Percentiles rank a stretch among this genome's conserved stretches.
phyloP scores from a whole-genome alignment of 2,113 vertebrate genomes.

The Xiphophorus hellerii region DNA sequence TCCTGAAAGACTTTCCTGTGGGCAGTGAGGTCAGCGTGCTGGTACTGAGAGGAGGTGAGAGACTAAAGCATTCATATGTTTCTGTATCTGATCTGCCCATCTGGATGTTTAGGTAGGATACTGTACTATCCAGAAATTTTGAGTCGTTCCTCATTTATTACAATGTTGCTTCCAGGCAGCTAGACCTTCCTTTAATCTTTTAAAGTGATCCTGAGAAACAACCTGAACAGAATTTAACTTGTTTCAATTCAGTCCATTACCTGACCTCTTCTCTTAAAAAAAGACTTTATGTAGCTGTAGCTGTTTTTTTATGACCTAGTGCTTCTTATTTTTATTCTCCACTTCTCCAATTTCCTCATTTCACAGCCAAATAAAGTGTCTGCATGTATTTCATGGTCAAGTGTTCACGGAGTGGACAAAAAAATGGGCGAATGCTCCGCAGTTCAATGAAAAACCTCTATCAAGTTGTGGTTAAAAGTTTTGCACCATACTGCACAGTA shows the following conservation, averaged over 20 bases:
- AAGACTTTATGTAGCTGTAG: neutral
- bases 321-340: neutral
- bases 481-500: too few species aligned
- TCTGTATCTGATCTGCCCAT: neutral
- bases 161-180: neutral
- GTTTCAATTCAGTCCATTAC: neutral
- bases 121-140: neutral
- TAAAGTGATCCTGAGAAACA: neutral
- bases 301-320: neutral
- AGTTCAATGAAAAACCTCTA: too few species aligned
- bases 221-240: too few species aligned
- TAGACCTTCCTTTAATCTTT: neutral
- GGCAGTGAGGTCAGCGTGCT: slow-evolving; percentile 94
- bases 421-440: too few species aligned
- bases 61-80: neutral
- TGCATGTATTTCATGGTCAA: too few species aligned
- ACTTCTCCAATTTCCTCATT: neutral
- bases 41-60: slow-evolving; percentile 92
- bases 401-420: too few species aligned
- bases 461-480: too few species aligned
- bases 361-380: neutral
- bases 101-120: neutral
- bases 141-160: neutral
- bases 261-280: neutral
- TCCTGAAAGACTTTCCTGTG: slow-evolving; percentile 94